Evolutionary conservation across 2,888 invertebrate genomes (phyloP).

Genomic region (Geophilus truncorum): DNA sequence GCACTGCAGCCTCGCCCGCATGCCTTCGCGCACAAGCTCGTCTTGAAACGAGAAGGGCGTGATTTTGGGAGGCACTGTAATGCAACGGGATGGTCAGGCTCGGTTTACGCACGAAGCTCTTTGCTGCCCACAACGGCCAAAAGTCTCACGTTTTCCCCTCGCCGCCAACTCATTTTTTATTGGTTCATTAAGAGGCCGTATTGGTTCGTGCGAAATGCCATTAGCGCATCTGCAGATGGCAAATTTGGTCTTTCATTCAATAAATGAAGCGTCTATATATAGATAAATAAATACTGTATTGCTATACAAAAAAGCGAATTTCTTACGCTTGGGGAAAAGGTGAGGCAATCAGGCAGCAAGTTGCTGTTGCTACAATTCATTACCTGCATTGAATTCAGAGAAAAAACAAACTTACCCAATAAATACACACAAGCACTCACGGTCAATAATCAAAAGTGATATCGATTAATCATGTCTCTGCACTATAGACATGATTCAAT

Average conservation of each 20-base stretch:
- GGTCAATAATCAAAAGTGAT: background rate
- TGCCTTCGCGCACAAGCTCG: constrained; percentile 71
- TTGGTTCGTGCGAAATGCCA: background rate
- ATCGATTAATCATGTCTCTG: background rate
- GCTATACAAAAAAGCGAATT: background rate
- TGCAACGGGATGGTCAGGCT: constrained; percentile 28
- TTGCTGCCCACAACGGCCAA: too few relatives aligned
- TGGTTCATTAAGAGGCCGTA: background rate
- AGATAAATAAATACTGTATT: background rate
- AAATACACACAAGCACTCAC: background rate
- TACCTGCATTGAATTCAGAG: constrained; percentile 11
- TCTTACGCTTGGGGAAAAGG: background rate
- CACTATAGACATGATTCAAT: background rate
- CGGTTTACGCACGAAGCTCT: background rate
- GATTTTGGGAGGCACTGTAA: constrained; percentile 74
- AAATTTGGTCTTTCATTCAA: constrained; percentile 1
- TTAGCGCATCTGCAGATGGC: background rate
- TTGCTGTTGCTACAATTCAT: constrained; percentile 20
- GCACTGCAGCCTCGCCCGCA: constrained; percentile 74
- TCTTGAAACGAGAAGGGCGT: constrained; percentile 79
- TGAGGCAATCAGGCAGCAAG: constrained; percentile 19
- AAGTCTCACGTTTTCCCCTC: background rate
- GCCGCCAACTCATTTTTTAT: constrained; percentile 1
- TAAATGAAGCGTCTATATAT: background rate
- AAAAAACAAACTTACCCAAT: constrained; percentile 16